These are phyloP conservation scores for Amiota communis DNA, from an alignment of 2,888 invertebrate species.

Conservation along the genomic window DNA sequence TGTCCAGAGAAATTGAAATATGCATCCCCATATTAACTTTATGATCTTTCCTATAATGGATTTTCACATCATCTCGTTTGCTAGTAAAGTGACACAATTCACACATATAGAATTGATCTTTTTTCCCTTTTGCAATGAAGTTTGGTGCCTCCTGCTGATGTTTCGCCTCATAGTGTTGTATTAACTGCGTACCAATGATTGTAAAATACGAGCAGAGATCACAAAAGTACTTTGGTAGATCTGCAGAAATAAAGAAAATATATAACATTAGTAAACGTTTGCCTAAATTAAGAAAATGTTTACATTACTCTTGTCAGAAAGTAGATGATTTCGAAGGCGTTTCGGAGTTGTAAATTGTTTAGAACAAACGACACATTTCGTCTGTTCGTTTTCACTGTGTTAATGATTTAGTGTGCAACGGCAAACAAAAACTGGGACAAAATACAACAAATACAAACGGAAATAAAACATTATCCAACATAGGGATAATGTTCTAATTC, in stretches of 20 bases:
- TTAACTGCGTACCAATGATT: conserved; percentile 62
- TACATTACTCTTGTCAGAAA: conserved; percentile 49
- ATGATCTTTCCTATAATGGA: conserved; percentile 60
- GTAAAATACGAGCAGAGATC: conserved; percentile 64
- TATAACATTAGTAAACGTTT: background rate
- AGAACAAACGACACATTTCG: conserved; percentile 18
- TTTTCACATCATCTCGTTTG: conserved; percentile 47
- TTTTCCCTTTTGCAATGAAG: conserved; percentile 39
- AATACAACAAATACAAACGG: too few relatives aligned
- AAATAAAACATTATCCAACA: too few relatives aligned
- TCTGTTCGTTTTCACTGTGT: background rate
- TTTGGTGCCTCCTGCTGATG: conserved; percentile 53
- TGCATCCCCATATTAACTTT: too few relatives aligned
- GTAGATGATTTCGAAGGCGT: conserved; percentile 48
- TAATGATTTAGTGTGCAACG: background rate
- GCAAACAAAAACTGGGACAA: too few relatives aligned
- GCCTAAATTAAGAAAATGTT: conserved; percentile 1
- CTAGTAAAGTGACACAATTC: conserved; percentile 65
- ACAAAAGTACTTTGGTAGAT: conserved; percentile 68
- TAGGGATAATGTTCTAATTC: background rate
- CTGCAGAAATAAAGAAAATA: conserved; percentile 41
- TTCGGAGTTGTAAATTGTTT: conserved; percentile 45
- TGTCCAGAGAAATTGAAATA: too few relatives aligned
- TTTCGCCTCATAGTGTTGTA: conserved; percentile 59
- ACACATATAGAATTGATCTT: conserved; percentile 49